Percentiles rank a stretch among this genome's conserved stretches.
Conservation (phyloP, 1,140 invertebrate species). For the Drosophila tropicalis region DNA sequence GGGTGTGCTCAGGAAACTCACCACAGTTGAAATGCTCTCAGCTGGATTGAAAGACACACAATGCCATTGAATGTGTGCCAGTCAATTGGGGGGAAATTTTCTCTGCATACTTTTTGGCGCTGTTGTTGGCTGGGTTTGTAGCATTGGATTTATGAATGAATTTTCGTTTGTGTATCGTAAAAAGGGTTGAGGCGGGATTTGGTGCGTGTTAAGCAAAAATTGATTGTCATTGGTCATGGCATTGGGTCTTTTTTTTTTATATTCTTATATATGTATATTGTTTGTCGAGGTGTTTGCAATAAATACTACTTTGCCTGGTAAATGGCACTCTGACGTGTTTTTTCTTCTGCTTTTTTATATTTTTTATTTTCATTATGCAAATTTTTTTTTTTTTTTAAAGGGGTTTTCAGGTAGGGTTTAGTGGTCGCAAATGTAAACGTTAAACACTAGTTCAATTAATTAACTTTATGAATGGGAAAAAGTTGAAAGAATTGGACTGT, state of each 20-base stretch:
- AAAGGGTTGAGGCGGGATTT: slow-evolving; percentile 42
- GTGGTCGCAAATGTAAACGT: neutral
- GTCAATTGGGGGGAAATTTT: slow-evolving; percentile 61
- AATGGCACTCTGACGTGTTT: neutral
- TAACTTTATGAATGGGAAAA: neutral
- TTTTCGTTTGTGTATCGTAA: slow-evolving; percentile 26
- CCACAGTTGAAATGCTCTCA: slow-evolving; percentile 49
- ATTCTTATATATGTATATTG: slow-evolving; percentile 6
- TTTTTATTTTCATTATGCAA: neutral
- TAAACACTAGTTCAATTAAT: neutral
- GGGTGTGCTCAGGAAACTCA: slow-evolving; percentile 63
- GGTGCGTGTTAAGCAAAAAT: slow-evolving; percentile 64
- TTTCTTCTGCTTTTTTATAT: neutral
- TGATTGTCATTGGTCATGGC: slow-evolving; percentile 77
- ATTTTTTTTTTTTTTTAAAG: neutral
- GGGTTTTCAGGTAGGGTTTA: neutral
- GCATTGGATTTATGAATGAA: slow-evolving; percentile 75
- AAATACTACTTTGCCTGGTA: slow-evolving; percentile 12
- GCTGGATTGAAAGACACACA: slow-evolving; percentile 41
- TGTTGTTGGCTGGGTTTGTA: slow-evolving; percentile 20
- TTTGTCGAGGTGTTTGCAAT: slow-evolving; percentile 5
- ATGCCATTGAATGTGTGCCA: slow-evolving; percentile 47
- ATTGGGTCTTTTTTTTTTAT: slow-evolving; percentile 31
- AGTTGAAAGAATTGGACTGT: neutral
- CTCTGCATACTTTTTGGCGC: slow-evolving; percentile 57